These are phyloP conservation scores for Acleris literana DNA, from an alignment of 2,888 invertebrate species.

Conservation along the genomic window DNA sequence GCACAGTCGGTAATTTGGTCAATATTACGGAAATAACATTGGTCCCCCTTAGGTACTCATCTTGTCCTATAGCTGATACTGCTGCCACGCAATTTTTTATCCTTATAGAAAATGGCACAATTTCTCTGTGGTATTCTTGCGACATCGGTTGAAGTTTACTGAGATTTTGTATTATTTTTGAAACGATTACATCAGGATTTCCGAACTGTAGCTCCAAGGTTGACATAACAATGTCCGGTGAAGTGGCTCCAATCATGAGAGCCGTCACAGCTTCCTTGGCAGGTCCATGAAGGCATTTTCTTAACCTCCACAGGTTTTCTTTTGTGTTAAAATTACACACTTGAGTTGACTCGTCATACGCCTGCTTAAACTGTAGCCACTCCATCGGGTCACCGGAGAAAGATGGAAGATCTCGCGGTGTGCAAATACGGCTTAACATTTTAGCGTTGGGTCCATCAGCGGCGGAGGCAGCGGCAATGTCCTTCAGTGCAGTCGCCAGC, in stretches of 20 bases:
- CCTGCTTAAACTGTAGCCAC: slow-evolving; percentile 43
- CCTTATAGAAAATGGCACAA: slow-evolving; percentile 5
- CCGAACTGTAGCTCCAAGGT: slow-evolving; percentile 43
- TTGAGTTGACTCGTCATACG: slow-evolving; percentile 41
- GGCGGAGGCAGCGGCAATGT: slow-evolving; percentile 24
- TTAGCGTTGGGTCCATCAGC: neutral
- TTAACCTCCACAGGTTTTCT: slow-evolving; percentile 43
- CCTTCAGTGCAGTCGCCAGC: slow-evolving; percentile 37
- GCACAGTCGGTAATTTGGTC: slow-evolving; percentile 9
- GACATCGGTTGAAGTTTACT: slow-evolving; percentile 39
- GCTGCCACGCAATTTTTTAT: slow-evolving; percentile 11
- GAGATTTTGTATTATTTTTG: slow-evolving; percentile 37
- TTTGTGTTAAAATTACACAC: slow-evolving; percentile 40
- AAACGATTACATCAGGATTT: slow-evolving; percentile 42
- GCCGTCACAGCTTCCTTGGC: slow-evolving; percentile 43
- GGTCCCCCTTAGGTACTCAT: neutral
- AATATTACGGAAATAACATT: slow-evolving; percentile 8
- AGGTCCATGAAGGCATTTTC: slow-evolving; percentile 42
- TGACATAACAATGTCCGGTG: slow-evolving; percentile 37
- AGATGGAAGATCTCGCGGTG: slow-evolving; percentile 38
- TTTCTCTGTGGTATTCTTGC: slow-evolving; percentile 9
- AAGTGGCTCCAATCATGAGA: slow-evolving; percentile 38
- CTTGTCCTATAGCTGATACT: neutral
- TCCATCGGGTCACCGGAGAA: slow-evolving; percentile 44
- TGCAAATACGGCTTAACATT: slow-evolving; percentile 38